phyloP scores from a whole-genome alignment of 2,888 invertebrate species.

The Hanleya hanleyi region DNA sequence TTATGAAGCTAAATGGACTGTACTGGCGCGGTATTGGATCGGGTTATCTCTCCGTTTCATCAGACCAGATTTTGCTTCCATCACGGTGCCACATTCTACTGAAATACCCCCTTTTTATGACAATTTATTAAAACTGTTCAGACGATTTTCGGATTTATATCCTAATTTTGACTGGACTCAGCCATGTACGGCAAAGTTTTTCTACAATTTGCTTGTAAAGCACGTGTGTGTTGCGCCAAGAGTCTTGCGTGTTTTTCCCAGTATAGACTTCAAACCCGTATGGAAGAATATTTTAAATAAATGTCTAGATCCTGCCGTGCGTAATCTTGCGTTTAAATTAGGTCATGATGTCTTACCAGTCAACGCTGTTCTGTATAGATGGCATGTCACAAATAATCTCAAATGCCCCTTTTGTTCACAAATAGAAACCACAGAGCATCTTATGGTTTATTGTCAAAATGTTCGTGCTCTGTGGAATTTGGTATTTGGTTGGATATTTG shows the following conservation, averaged over 20 bases:
- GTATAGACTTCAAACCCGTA: not conserved
- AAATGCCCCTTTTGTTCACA: not conserved
- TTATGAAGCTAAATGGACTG: conserved; percentile 18
- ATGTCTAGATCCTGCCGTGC: not conserved
- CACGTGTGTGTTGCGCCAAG: too few species aligned
- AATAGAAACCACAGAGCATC: too few species aligned
- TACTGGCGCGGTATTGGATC: conserved; percentile 29
- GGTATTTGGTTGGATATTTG: too few species aligned
- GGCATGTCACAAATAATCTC: not conserved
- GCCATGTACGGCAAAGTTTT: too few species aligned
- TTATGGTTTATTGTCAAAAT: too few species aligned
- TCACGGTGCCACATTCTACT: conserved; percentile 20
- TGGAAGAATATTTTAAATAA: not conserved
- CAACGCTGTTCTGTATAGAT: not conserved
- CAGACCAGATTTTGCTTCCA: conserved; percentile 1
- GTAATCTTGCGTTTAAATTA: not conserved
- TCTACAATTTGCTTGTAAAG: too few species aligned
- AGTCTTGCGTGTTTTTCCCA: too few species aligned
- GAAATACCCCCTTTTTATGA: conserved; percentile 21
- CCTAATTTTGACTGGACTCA: too few species aligned
- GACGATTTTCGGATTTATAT: too few species aligned
- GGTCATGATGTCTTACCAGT: not conserved
- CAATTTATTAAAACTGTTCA: too few species aligned
- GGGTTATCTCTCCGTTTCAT: conserved; percentile 13
- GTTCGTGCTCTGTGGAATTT: too few species aligned